phyloP scores from a whole-genome alignment of 2,888 invertebrate genomes.

The Nebria brevicollis region DNA sequence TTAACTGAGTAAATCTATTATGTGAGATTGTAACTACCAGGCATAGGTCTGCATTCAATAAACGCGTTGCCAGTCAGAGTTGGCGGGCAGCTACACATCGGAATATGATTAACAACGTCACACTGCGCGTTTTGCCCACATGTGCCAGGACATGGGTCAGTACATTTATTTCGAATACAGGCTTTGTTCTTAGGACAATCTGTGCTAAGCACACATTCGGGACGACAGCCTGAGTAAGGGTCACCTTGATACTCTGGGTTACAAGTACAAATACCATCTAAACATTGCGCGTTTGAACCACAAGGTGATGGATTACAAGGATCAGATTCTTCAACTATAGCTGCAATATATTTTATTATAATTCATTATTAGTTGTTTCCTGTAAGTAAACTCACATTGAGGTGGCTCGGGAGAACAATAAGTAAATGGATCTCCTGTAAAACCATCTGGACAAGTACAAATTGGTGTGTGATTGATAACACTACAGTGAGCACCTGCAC shows the following conservation, averaged over 20 bases:
- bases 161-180: conserved; percentile 78
- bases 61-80: conserved; percentile 82
- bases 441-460: conserved; percentile 77
- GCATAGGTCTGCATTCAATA: conserved; percentile 65
- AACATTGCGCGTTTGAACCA: conserved; percentile 79
- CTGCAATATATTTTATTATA: conserved; percentile 52
- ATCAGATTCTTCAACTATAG: conserved; percentile 57
- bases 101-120: conserved; percentile 77
- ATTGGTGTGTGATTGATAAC: conserved; percentile 82
- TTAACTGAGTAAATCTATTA: background rate
- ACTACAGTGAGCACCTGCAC: conserved; percentile 75
- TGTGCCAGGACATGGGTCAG: conserved; percentile 80
- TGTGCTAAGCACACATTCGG: conserved; percentile 80
- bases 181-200: conserved; percentile 78
- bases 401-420: conserved; percentile 60
- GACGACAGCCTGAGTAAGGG: conserved; percentile 80
- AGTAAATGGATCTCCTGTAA: conserved; percentile 78
- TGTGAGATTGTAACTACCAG: conserved; percentile 42
- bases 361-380: conserved; percentile 30
- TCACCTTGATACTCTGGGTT: conserved; percentile 79
- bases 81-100: conserved; percentile 74
- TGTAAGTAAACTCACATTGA: conserved; percentile 57
- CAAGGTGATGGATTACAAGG: conserved; percentile 69
- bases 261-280: conserved; percentile 76
- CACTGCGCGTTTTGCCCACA: conserved; percentile 78